Base-by-base conservation (phyloP, 2,113 vertebrate genomes). In the Brachyhypopomus occidentalis region DNA sequence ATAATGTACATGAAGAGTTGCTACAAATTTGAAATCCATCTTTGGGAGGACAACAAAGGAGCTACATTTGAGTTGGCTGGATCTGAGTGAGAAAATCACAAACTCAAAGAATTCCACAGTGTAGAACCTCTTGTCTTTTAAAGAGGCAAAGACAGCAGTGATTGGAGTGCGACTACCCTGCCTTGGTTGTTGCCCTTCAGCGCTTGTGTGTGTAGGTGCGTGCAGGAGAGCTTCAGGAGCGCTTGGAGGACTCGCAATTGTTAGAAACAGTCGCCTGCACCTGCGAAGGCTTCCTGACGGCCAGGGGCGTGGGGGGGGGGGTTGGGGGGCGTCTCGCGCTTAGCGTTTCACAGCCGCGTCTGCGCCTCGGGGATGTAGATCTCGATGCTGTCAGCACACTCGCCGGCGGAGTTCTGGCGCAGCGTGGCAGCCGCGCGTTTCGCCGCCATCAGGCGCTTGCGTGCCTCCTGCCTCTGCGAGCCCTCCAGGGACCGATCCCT, bases 341-440 rank as follows among this genome's bases (percentile, higher is more conserved):
- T 66, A 14, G 56, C 48, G 8, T 34, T 90, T 98, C 95, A 98
- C 94, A 98, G 95, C 93, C 97, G 94, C 91, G 97, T 98, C 92
- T 99, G 97, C 80, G 97, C 97, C 92, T 99, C 97, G 4, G 96
- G 97, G 92, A 98, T 99, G 94, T 98, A 99, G 93, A 98, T 98
- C 94, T 98, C 97, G 27, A 98, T 98, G 94, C 96, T 97, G 94
- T 99, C 96, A 30, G 95, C 95, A 20, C 96, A 98, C 91, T 98
- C 97, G 0, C 97, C 98, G 82, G 96, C 96, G 20, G 97, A 98
- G 94, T 95, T 98, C 94, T 99, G 97, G 83, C 97, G 95, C 89
- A 95, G 95, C 8, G 97, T 97, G 19, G 95, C 96, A 11, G 95
- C 96, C 6, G 96, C 96, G 17, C 97, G 93, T 86, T 97, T 98